Conservation (phyloP, 2,113 vertebrate species). For the Misgurnus mizolepis region DNA sequence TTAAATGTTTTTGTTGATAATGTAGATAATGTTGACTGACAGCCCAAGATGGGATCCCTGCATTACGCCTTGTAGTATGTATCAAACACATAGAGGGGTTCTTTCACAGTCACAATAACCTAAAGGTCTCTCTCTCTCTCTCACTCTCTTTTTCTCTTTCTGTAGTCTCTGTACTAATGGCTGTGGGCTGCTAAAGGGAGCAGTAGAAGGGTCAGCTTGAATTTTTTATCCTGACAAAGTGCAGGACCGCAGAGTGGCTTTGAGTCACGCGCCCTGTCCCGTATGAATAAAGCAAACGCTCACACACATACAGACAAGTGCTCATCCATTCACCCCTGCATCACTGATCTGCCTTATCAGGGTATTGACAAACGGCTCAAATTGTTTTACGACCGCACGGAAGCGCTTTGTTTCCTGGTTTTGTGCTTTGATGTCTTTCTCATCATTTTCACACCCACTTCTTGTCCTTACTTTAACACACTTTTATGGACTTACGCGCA, state of each 20-base stretch:
- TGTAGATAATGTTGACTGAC: no score
- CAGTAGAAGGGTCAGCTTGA: conserved; percentile 39
- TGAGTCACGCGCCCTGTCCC: conserved; percentile 39
- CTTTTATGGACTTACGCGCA: conserved; percentile 19
- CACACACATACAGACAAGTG: conserved; percentile 6
- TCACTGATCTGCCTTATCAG: conserved; percentile 43
- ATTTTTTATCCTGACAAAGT: conserved; percentile 47
- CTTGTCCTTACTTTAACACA: conserved; percentile 24
- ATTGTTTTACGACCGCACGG: conserved; percentile 47
- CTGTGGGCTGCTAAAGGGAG: conserved; percentile 23
- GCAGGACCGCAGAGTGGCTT: conserved; percentile 32
- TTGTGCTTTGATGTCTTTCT: conserved; percentile 45
- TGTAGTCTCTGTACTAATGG: conserved; percentile 14
- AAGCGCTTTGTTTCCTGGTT: conserved; percentile 46
- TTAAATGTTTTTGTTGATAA: no score
- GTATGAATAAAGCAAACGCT: conserved; percentile 29
- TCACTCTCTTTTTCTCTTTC: background rate
- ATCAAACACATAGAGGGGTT: no score
- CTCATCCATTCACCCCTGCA: conserved; percentile 22
- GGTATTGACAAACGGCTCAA: conserved; percentile 39
- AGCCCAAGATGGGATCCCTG: no score
- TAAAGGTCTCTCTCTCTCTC: conserved; percentile 6
- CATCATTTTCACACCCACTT: conserved; percentile 46
- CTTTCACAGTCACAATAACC: background rate
- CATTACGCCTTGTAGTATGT: no score